A percentile compares a stretch with the other conserved stretches of the same genome.
Evolutionary conservation across 2,113 vertebrate genomes (phyloP).

Genomic region (Sylvietta virens): DNA sequence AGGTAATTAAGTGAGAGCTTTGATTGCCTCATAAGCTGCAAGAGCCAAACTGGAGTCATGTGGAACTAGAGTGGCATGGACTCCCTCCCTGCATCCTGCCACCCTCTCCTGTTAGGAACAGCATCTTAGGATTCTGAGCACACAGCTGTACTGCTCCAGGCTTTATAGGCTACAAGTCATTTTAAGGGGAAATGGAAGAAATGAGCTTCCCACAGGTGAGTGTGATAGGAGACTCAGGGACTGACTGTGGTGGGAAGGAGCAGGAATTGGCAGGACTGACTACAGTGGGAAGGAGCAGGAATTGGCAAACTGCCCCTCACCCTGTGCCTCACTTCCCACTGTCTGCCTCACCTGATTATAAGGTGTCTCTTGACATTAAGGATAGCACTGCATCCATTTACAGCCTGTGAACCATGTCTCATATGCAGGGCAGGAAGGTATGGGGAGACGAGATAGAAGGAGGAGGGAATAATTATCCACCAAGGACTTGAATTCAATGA

Average conservation of each 20-base stretch:
- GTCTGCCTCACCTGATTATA: neutral
- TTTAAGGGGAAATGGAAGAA: constrained; percentile 20
- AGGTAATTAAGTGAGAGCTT: constrained; percentile 35
- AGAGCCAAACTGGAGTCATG: neutral
- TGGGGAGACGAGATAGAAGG: neutral
- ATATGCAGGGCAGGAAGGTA: neutral
- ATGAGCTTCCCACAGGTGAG: neutral
- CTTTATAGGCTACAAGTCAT: constrained; percentile 38
- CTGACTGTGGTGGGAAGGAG: neutral
- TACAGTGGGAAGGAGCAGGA: neutral
- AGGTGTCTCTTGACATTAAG: neutral
- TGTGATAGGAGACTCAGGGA: neutral
- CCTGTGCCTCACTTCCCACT: neutral
- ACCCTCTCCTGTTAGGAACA: neutral
- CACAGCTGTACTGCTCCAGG: neutral
- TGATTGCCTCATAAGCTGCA: neutral
- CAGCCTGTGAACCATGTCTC: neutral
- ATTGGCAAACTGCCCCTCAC: neutral
- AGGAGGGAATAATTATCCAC: neutral
- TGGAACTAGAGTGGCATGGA: neutral
- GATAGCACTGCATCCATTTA: neutral
- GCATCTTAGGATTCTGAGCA: constrained; percentile 19
- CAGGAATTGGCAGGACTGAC: neutral
- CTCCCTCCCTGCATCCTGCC: neutral
- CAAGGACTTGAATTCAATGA: neutral